These are phyloP conservation scores for Pollenia angustigena DNA, from an alignment of 2,888 invertebrate species.

Conservation along the genomic window DNA sequence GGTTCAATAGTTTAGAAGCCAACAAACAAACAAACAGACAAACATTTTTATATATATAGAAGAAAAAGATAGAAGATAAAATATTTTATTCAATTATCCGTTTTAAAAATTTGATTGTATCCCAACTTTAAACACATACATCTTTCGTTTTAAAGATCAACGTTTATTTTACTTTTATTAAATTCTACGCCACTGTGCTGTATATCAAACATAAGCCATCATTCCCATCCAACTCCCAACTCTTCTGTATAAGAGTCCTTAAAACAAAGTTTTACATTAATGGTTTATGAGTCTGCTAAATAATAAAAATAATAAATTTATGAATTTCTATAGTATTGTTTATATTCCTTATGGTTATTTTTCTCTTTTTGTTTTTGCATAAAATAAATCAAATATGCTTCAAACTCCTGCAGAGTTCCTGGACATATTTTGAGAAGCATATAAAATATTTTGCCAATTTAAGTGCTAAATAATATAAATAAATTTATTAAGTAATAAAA, in stretches of 20 bases:
- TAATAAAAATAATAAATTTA: conserved; percentile 43
- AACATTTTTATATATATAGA: too few relatives aligned
- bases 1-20: too few relatives aligned
- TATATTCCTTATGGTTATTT: conserved; percentile 4
- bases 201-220: background rate
- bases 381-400: background rate
- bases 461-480: conserved; percentile 5
- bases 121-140: too few relatives aligned
- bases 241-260: background rate
- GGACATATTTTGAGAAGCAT: conserved; percentile 4
- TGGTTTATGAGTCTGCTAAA: conserved; percentile 13
- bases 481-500: conserved; percentile 53
- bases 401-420: conserved; percentile 31
- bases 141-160: too few relatives aligned
- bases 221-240: background rate
- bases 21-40: too few relatives aligned
- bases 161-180: too few relatives aligned
- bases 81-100: background rate
- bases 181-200: too few relatives aligned
- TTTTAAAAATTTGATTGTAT: too few relatives aligned
- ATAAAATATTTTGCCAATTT: conserved; percentile 21
- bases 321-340: conserved; percentile 25
- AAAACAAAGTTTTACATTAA: conserved; percentile 32
- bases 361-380: background rate
- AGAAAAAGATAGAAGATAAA: too few relatives aligned